Base-by-base conservation (phyloP, 2,113 vertebrate genomes). In the Chaetodon auriga region DNA sequence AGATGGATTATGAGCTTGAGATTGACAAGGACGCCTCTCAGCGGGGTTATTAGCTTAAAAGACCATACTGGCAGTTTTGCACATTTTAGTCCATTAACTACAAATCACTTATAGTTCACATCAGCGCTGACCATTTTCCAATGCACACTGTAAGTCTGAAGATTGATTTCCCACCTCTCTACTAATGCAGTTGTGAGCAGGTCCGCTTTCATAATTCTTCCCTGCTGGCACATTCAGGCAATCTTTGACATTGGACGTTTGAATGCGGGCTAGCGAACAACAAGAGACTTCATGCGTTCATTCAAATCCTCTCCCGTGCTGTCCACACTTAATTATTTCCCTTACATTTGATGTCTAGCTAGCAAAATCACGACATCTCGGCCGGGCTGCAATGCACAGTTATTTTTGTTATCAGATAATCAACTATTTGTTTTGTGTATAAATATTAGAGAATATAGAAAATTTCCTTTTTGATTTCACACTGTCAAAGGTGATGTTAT, bases 1-100 rank as follows among this genome's bases (percentile, higher is more conserved):
- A 85, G 84, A 89, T 84, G 92, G 89, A 92, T 89, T 87, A 89
- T 69, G 70, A 87, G 71, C 53, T 82, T 51, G 49, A 70, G 87
- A 89, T 77, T 84, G 88, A 90, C 79, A 88, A 87, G 79, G 82
- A 82, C 68, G 81, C 80, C 87, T 87, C 72, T 86, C 85, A 60
- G 51, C 9, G 25, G 84, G 80, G 69, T 68, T 88, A 82, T 89
- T 91, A 81, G 82, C 73, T 84, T 75, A 75, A 76, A 76, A 80
- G 83, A 63, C 58, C 51, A 71, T 66, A 25, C 80, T 81, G 81
- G 75, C 79, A 81, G 73, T 73, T 83, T 88, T 85, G 36, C 58
- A 73, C 81, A 85, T 83, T 90, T 81, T 25, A 81, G 66, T 77
- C 87, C 78, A 78, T 76, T 88, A 35, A 84, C 66, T 79, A 77